Evolutionary conservation across 2,888 invertebrate genomes (phyloP).

Genomic region (Nematopogon swammerdamellus): DNA sequence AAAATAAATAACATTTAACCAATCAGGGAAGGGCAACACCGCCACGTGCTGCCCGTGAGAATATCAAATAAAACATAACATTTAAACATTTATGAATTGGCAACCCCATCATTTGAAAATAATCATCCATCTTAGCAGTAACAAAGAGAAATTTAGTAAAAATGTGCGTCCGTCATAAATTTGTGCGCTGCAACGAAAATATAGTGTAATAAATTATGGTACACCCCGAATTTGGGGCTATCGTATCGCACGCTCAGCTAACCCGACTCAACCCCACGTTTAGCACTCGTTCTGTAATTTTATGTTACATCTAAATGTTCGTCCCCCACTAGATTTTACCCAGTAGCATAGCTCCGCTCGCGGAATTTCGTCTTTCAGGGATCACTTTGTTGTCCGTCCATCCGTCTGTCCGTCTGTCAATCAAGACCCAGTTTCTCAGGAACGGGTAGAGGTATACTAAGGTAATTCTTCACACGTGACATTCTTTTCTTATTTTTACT

Average conservation of each 20-base stretch:
- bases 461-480: no score
- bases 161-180: conserved; percentile 35
- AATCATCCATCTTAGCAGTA: conserved; percentile 42
- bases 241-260: conserved; percentile 38
- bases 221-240: conserved; percentile 48
- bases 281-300: conserved; percentile 46
- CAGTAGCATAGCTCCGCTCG: no score
- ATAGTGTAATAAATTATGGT: conserved; percentile 51
- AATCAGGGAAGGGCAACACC: neutral
- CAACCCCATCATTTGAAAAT: conserved; percentile 40
- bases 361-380: no score
- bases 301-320: conserved; percentile 35
- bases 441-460: no score
- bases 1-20: neutral
- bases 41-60: conserved; percentile 27
- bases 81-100: conserved; percentile 22
- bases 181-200: conserved; percentile 48
- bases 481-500: no score
- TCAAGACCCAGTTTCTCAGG: no score
- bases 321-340: conserved; percentile 17
- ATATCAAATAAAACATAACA: conserved; percentile 37
- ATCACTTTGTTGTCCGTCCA: no score
- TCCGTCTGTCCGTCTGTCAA: no score
- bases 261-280: conserved; percentile 44
- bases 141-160: conserved; percentile 38